Base-by-base conservation (phyloP, 2,797 vertebrate genomes). In the Lophius americanus region DNA sequence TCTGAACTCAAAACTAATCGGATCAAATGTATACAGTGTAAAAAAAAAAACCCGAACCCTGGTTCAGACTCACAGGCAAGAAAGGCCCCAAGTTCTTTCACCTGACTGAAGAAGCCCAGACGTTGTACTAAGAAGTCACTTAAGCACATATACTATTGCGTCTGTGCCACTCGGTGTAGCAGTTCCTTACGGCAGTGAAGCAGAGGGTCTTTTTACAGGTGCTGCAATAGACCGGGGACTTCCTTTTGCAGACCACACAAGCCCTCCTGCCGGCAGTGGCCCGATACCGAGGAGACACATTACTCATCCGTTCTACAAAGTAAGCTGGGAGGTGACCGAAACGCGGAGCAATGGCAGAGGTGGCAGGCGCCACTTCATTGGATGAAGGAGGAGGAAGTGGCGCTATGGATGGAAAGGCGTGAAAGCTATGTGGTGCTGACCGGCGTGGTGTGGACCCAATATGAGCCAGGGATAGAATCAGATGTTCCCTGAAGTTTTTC, bases 131-230 rank as follows among this genome's bases (percentile, higher is more conserved):
- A 51, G 33, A 14, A 3, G 4, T 59, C 3, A 13, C 23, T 65
- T 49, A 89, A 3, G 60, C 7, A 38, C 85, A 87, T 11, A 88
- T 75, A 1, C 36, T 38, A 12, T 86, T 90, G 38, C 43, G 48
- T 44, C 68, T 52, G 32, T 90, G 88, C 85, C 83, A 89, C 50
- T 77, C 62, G 0, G 73, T 76, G 7, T 85, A 90, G 60, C 88
- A 90, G 78, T 90, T 90, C 58, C 86, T 86, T 5, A 62, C 54
- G 33, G 81, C 42, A 0, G 76, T 90, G 35, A 89, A 81, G 33
- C 88, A 89, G 2, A 90, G 81, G 2, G 88, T 88, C 72, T 90
- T 90, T 9, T 65, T 74, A 51, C 89, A 89, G 3, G 82, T 76
- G 66, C 73, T 86, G 77, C 87, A 88, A 32, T 73, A 90, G 56